Conservation (phyloP, 2,797 vertebrate species). For the Molossus molossus region DNA sequence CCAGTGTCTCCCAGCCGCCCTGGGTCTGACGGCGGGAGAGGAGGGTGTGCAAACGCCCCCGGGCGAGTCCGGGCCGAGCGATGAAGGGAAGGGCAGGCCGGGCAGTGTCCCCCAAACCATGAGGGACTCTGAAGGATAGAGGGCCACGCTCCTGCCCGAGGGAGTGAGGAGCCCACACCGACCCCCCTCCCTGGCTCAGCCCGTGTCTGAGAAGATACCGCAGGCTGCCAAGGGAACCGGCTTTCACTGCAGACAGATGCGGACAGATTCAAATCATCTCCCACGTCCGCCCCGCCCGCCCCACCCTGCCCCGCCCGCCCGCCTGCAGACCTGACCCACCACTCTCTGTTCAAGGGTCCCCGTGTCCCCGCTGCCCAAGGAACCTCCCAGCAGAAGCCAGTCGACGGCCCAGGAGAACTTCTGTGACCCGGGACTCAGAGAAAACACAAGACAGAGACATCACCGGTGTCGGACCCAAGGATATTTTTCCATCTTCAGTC, state of each 20-base stretch:
- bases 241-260: background rate
- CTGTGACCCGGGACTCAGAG: background rate
- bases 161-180: background rate
- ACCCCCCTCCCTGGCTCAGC: fast-evolving
- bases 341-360: fast-evolving
- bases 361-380: fast-evolving
- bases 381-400: fast-evolving
- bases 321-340: background rate
- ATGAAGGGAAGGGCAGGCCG: background rate
- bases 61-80: background rate
- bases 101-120: no score
- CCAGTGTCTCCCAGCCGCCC: no score
- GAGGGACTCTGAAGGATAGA: fast-evolving
- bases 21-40: no score
- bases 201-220: fast-evolving
- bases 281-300: fast-evolving
- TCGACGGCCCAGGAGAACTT: fast-evolving
- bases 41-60: no score
- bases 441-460: background rate
- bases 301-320: fast-evolving
- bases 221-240: fast-evolving
- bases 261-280: background rate
- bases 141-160: fast-evolving
- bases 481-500: no score
- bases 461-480: no score